phyloP scores from a whole-genome alignment of 1,140 invertebrate genomes.

The Formica selysi region DNA sequence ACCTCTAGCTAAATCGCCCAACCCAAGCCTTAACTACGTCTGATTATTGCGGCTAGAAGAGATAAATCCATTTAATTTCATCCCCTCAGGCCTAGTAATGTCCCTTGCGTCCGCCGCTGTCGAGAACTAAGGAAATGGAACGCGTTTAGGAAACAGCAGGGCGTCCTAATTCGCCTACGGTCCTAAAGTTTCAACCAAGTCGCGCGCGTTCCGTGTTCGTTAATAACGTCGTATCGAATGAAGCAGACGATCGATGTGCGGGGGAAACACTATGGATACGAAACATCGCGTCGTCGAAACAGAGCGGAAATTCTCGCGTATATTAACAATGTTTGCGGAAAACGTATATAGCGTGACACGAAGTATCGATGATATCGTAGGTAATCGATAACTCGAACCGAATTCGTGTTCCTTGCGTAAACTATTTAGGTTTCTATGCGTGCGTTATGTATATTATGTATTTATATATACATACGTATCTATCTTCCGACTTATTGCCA shows the following conservation, averaged over 20 bases:
- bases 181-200: constrained; percentile 6
- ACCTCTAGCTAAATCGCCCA: constrained; percentile 17
- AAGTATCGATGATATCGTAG: constrained; percentile 27
- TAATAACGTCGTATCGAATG: constrained; percentile 45
- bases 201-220: constrained; percentile 2
- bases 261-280: neutral
- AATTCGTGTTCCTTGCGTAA: neutral
- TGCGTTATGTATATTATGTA: neutral
- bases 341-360: neutral
- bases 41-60: constrained; percentile 79
- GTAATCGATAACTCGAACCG: constrained; percentile 1
- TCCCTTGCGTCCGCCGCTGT: constrained; percentile 13
- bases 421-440: neutral
- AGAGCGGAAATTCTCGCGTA: neutral
- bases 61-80: constrained; percentile 80
- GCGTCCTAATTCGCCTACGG: neutral
- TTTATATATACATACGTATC: neutral
- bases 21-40: constrained; percentile 67
- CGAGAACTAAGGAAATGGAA: constrained; percentile 29
- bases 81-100: constrained; percentile 52
- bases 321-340: constrained; percentile 21
- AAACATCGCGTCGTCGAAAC: neutral
- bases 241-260: constrained; percentile 17
- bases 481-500: constrained; percentile 27
- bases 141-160: constrained; percentile 50